Evolutionary conservation across 2,888 invertebrate species (phyloP).

Genomic region (Sinohyriopsis cumingii): DNA sequence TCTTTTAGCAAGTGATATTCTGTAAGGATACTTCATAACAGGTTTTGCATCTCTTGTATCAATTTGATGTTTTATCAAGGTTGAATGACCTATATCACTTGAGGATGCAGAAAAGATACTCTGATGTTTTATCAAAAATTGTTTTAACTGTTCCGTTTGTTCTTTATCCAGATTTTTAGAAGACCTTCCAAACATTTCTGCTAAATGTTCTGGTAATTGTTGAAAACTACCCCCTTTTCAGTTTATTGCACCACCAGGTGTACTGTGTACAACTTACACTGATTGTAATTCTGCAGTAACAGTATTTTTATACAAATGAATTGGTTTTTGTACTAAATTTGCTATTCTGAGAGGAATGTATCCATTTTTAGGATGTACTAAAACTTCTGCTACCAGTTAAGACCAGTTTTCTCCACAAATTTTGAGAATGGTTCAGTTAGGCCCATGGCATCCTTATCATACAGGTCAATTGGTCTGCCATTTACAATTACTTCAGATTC

Average conservation of each 20-base stretch:
- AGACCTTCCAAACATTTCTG: slow-evolving; percentile 2
- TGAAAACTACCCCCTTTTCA: not conserved
- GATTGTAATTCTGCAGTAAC: slow-evolving; percentile 7
- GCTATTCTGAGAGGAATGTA: slow-evolving; percentile 15
- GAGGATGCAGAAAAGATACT: slow-evolving; percentile 14
- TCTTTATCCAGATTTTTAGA: not conserved
- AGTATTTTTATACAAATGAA: slow-evolving; percentile 12
- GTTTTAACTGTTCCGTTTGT: slow-evolving; percentile 2
- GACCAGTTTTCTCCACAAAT: slow-evolving; percentile 7
- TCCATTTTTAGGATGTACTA: slow-evolving; percentile 9
- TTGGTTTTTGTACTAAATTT: slow-evolving; percentile 5
- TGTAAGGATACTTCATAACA: slow-evolving; percentile 17
- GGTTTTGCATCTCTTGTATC: slow-evolving; percentile 17
- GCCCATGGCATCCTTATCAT: not conserved
- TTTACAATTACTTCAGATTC: slow-evolving; percentile 9
- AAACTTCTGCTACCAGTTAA: slow-evolving; percentile 10
- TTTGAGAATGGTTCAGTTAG: slow-evolving; percentile 6
- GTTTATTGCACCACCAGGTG: not conserved
- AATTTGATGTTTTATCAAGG: slow-evolving; percentile 18
- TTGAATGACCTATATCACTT: slow-evolving; percentile 17
- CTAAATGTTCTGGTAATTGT: slow-evolving; percentile 5
- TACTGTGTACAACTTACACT: not conserved
- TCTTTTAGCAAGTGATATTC: slow-evolving; percentile 23
- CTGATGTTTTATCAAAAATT: slow-evolving; percentile 9
- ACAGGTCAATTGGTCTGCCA: slow-evolving; percentile 1